Conservation (phyloP, 2,113 vertebrate genomes). For the Anguilla japonica region DNA sequence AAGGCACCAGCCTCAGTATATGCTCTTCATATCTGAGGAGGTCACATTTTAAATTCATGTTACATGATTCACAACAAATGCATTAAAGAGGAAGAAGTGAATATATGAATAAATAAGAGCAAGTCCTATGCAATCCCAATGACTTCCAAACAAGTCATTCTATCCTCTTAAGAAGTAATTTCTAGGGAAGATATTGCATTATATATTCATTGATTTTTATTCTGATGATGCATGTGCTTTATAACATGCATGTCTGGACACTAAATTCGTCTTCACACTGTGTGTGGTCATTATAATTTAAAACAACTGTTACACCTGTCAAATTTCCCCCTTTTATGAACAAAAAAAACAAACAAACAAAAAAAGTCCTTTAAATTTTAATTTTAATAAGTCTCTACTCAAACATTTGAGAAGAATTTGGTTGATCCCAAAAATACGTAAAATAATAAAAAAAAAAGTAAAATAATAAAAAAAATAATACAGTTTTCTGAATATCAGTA, state of each 20-base stretch:
- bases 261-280: neutral
- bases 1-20: neutral
- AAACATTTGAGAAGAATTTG: neutral
- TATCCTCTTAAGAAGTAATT: neutral
- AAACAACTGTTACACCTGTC: neutral
- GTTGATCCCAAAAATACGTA: neutral
- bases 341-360: too few species aligned
- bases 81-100: neutral
- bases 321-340: neutral
- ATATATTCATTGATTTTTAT: constrained; percentile 12
- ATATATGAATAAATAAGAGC: constrained; percentile 19
- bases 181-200: constrained; percentile 10
- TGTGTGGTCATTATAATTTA: neutral
- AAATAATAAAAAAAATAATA: neutral
- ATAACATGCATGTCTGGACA: neutral
- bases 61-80: constrained; percentile 9
- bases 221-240: neutral
- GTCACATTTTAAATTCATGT: constrained; percentile 21
- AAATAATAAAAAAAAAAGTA: neutral
- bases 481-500: neutral
- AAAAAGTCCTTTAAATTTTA: too few species aligned
- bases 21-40: constrained; percentile 9
- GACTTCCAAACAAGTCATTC: constrained; percentile 10
- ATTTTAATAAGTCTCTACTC: too few species aligned
- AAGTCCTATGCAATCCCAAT: constrained; percentile 8